Percentiles rank a stretch among this genome's conserved stretches.
phyloP scores from a whole-genome alignment of 2,113 vertebrate genomes.

The Elanoides forficatus region DNA sequence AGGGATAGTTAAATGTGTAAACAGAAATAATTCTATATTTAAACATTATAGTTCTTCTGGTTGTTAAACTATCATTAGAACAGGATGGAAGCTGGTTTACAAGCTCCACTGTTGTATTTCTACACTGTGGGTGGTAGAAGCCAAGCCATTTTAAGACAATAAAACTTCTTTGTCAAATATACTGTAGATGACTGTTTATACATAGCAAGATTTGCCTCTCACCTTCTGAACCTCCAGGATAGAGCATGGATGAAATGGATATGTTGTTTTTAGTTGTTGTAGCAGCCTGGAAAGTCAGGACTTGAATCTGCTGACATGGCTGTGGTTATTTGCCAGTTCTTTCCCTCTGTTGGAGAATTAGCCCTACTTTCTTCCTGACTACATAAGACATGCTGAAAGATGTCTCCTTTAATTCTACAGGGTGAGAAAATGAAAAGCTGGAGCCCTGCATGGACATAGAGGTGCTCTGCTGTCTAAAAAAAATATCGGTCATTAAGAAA shows the following conservation, averaged over 20 bases:
- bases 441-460: not conserved
- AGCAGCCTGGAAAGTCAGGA: constrained; percentile 22
- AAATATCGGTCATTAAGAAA: not conserved
- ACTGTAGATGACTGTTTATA: constrained; percentile 59
- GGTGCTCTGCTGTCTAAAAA: not conserved
- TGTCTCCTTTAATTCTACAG: not conserved
- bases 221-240: constrained; percentile 53
- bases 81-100: constrained; percentile 57
- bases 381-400: not conserved
- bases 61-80: constrained; percentile 63
- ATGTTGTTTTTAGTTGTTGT: constrained; percentile 25
- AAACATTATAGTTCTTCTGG: constrained; percentile 52
- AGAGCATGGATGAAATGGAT: constrained; percentile 21
- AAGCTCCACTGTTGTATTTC: constrained; percentile 25
- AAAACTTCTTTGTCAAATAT: constrained; percentile 64
- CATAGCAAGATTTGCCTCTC: constrained; percentile 41
- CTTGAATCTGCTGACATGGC: not conserved
- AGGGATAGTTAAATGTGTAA: constrained; percentile 49
- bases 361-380: not conserved
- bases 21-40: constrained; percentile 62
- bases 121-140: constrained; percentile 60
- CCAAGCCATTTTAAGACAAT: constrained; percentile 58
- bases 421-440: not conserved
- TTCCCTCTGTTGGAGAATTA: not conserved
- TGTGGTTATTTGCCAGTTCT: not conserved